phyloP scores from a whole-genome alignment of 2,113 vertebrate species.

The Tricholaema leucomelas region DNA sequence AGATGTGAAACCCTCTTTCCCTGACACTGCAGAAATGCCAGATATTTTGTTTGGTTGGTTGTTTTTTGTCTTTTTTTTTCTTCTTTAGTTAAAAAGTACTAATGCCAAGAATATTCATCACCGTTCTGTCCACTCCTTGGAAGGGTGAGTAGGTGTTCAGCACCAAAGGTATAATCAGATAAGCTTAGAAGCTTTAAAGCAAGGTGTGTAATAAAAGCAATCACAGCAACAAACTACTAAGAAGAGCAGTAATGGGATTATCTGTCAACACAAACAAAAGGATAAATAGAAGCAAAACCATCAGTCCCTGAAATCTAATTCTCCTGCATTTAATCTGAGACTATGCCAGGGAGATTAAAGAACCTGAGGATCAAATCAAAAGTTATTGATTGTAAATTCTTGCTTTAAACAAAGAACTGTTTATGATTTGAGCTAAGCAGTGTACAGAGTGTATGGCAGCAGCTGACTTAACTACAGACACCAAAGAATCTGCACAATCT shows the following conservation, averaged over 20 bases:
- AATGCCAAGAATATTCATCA: background rate
- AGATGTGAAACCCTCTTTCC: background rate
- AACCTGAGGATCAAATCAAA: background rate
- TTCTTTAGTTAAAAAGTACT: background rate
- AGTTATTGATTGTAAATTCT: slow-evolving; percentile 28
- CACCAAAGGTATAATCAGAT: slow-evolving; percentile 30
- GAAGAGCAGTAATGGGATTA: slow-evolving; percentile 60
- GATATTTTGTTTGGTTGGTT: too few relatives aligned
- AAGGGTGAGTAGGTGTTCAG: background rate
- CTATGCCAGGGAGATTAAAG: slow-evolving; percentile 21
- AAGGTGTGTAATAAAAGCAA: slow-evolving; percentile 47
- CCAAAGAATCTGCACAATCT: background rate
- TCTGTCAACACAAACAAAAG: slow-evolving; percentile 66
- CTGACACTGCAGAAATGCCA: too few relatives aligned
- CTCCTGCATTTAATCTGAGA: slow-evolving; percentile 32
- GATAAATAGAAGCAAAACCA: slow-evolving; percentile 57
- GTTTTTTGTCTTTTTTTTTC: background rate
- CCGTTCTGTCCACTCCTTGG: background rate
- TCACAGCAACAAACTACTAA: slow-evolving; percentile 27
- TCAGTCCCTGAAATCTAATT: slow-evolving; percentile 34
- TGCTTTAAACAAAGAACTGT: background rate
- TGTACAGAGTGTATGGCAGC: rapidly evolving
- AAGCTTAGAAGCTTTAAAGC: slow-evolving; percentile 24
- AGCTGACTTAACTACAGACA: background rate
- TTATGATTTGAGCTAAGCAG: background rate